Evolutionary conservation across 2,888 invertebrate species (phyloP), one percentile per base, ranked within the genome.

Genomic region (Thysanoteuthis rhombus): DNA sequence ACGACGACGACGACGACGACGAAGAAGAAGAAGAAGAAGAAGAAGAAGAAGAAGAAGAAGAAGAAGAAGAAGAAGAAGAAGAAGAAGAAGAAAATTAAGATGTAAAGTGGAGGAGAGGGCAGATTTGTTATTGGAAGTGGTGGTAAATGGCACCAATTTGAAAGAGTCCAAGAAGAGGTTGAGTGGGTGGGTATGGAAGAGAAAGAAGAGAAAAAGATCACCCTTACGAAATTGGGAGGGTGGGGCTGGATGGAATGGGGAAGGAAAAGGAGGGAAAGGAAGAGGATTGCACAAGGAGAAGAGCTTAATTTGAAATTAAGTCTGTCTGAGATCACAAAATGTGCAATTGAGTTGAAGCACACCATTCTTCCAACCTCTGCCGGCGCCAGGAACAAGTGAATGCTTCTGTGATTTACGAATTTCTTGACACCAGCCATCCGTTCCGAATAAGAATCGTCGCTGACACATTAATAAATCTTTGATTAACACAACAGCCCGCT

Each of bases 331-430:
- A 75, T 75, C 75, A 36, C 16, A 75, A 36, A 75, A 75, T 75
- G 75, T 36, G 75, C 75, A 75, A 75, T 75, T 36, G 75, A 36
- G 75, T 75, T 75, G 75, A 75, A 75, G 36, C 75, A 75, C 75
- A 75, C 75, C n/a, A 75, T 75, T 75, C 75, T 75, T 75, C 75
- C 36, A 75, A 75, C 75, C 75, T 75, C 75, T 75, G 75, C n/a
- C 75, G 75, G 75, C 75, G 75, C 75, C 75, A 75, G n/a, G n/a
- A 75, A 75, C 75, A 75, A 75, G 75, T 75, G 75, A 75, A 75
- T 75, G 75, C 75, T 75, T 75, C 75, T 75, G 75, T 75, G 75
- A 75, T 75, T 75, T 75, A 75, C 75, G 75, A 75, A 75, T 75
- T 75, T 75, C 75, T 75, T 75, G 75, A 75, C 75, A 75, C 75